Base-by-base conservation (phyloP, 2,113 vertebrate genomes). In the Paracanthobrama guichenoti region DNA sequence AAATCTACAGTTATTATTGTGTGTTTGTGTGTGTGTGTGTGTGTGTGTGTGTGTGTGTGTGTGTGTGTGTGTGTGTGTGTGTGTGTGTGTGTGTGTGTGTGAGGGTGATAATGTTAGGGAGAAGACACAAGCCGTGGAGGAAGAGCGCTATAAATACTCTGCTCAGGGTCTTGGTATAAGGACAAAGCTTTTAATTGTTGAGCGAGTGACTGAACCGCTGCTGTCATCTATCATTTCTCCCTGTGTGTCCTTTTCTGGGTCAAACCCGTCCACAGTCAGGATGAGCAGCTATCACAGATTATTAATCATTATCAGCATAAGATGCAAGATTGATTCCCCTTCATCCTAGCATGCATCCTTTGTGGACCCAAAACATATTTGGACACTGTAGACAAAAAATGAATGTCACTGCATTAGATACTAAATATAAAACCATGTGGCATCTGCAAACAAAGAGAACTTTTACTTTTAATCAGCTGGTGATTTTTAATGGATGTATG, bases 221-320 rank as follows among this genome's bases (percentile, higher is more conserved):
- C 60, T 82, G 83, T 82, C 79, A 82, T 88, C 35, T 86, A 64
- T 87, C 85, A 89, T 81, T 87, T 75, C 24, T 82, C 16, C 48
- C 64, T 82, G 82, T 59, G 50, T 80, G 85, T 88, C 82, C 79
- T 90, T 89, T 89, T 88, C 86, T 90, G 87, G 88, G 87, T 88
- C 89, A 87, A 24, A 66, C 72, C 82, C 82, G 24, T 86, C 82
- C 53, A 53, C 46, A 26, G 62, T 28, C 39, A 62, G 86, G 87
- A 89, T 86, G 80, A 87, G 82, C 57, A 71, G 39, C 76, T 84
- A 83, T 84, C 87, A 50, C n/a, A 81, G 79, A 84, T 90, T 87
- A 89, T 89, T 87, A 83, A 87, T 90, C 84, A 86, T 88, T 77
- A 82, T 73, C 79, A 83, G 48, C 77, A 75, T 84, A 75, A 78